Conservation (phyloP, 2,888 invertebrate genomes). For the Limnephilus lunatus region DNA sequence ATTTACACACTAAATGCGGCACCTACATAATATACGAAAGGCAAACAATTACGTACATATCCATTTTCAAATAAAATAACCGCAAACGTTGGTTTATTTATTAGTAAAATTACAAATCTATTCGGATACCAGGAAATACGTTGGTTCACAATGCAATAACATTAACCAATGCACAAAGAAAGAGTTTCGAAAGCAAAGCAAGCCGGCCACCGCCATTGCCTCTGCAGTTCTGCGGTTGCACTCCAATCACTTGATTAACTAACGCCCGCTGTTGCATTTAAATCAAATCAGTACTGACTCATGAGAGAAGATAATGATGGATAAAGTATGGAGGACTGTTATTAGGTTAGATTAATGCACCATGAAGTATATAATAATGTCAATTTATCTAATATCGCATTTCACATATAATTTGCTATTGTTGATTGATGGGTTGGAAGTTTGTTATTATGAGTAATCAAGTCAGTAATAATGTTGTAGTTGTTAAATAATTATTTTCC, state of each 20-base stretch:
- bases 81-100: neutral
- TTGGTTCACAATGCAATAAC: neutral
- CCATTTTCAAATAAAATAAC: neutral
- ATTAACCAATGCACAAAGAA: neutral
- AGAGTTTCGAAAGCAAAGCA: neutral
- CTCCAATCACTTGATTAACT: conserved; percentile 44
- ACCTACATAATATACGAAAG: neutral
- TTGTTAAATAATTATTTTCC: neutral
- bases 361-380: neutral
- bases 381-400: neutral
- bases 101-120: neutral
- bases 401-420: neutral
- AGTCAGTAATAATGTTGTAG: neutral
- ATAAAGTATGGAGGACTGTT: neutral
- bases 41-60: neutral
- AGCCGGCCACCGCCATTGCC: neutral
- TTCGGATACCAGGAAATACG: neutral
- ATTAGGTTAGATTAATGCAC: neutral
- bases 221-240: neutral
- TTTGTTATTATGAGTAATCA: neutral
- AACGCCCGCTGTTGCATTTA: conserved; percentile 34
- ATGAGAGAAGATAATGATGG: conserved; percentile 3
- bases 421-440: neutral
- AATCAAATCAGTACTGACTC: conserved; percentile 47
- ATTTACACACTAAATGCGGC: neutral